Evolutionary conservation across 2,797 vertebrate species (phyloP).

Genomic region (Myoxocephalus aenaeus): DNA sequence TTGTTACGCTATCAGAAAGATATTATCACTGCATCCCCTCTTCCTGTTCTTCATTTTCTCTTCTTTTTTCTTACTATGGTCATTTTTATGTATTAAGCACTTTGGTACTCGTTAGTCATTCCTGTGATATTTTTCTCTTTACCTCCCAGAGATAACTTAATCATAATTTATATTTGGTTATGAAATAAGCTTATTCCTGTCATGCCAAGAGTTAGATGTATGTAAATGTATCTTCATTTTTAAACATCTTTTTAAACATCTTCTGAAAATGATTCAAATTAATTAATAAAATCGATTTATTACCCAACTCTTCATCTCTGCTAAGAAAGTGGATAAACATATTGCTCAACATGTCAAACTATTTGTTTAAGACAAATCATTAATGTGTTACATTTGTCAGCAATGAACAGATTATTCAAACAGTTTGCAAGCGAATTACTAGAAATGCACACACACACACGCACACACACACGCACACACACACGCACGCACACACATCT

Average conservation of each 20-base stretch:
- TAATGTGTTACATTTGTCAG: neutral
- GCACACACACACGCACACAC: constrained; percentile 2
- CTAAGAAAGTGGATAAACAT: neutral
- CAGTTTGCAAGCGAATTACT: neutral
- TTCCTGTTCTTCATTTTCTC: constrained; percentile 33
- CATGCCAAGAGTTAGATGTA: too few relatives aligned
- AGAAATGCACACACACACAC: constrained; percentile 15
- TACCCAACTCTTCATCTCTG: too few relatives aligned
- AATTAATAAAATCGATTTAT: too few relatives aligned
- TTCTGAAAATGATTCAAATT: too few relatives aligned
- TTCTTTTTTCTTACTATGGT: neutral
- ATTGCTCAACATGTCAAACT: neutral
- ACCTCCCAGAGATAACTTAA: neutral
- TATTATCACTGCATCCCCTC: constrained; percentile 34
- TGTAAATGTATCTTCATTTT: too few relatives aligned
- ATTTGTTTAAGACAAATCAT: neutral
- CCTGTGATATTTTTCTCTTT: neutral
- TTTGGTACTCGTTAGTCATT: neutral
- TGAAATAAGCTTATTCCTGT: neutral
- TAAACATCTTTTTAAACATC: too few relatives aligned
- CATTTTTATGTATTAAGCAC: neutral
- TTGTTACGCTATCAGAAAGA: constrained; percentile 36
- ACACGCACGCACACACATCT: constrained; percentile 21
- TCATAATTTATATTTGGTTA: neutral
- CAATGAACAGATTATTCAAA: neutral